A percentile compares a stretch with the other conserved stretches of the same genome.
These are phyloP conservation scores for Plumapathes pennacea DNA, from an alignment of 92 coral and sea anemone genomes.

Conservation along the genomic window DNA sequence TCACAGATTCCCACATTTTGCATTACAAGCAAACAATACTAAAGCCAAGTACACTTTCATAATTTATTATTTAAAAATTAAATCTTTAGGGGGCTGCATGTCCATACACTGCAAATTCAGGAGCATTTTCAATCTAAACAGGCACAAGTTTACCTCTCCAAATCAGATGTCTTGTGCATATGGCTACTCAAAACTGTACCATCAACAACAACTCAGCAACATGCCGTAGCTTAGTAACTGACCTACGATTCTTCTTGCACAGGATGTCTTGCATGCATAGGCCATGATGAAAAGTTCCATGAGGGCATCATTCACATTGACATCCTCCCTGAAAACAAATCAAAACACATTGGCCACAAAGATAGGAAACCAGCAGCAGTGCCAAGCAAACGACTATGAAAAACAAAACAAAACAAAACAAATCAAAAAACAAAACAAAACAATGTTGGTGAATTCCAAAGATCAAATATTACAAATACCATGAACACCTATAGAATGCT, in stretches of 20 bases:
- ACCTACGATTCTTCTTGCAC: constrained; percentile 93
- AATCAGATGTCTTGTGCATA: not conserved
- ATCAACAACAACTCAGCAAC: not conserved
- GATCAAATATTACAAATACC: not conserved
- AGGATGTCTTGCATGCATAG: constrained; percentile 95
- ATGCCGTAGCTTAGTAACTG: not conserved
- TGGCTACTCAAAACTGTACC: not conserved
- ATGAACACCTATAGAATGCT: not conserved
- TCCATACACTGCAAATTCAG: too few species aligned
- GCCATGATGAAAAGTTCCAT: constrained; percentile 94
- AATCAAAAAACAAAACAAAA: not conserved
- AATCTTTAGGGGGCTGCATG: too few species aligned
- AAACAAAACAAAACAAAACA: not conserved
- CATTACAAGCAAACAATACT: not conserved
- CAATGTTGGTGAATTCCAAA: not conserved
- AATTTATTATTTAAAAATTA: not conserved
- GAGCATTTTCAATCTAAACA: too few species aligned
- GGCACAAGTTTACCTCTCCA: too few species aligned
- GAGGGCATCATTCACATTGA: constrained; percentile 84
- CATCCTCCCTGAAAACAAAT: constrained; percentile 59
- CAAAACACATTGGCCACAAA: not conserved
- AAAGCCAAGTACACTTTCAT: not conserved
- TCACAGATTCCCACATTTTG: too few species aligned
- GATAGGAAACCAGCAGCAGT: too few species aligned
- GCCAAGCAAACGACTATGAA: not conserved